A percentile compares a stretch with the other conserved stretches of the same genome.
Evolutionary conservation across 2,888 invertebrate species (phyloP).

Genomic region (Microctonus hyperodae): DNA sequence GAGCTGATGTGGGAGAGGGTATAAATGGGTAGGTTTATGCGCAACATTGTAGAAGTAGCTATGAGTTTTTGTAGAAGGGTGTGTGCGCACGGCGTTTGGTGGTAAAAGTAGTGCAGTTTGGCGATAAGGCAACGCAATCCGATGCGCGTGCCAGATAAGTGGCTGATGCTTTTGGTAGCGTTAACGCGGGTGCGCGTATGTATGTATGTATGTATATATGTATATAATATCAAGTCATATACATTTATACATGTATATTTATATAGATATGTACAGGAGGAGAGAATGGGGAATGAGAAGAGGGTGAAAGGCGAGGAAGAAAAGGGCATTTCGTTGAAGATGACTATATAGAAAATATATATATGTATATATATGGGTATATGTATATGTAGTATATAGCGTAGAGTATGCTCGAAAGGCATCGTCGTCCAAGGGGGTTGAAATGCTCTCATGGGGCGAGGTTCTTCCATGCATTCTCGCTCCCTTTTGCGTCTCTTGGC

Average conservation of each 20-base stretch:
- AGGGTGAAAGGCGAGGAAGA: conserved; percentile 22
- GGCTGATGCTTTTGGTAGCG: conserved; percentile 54
- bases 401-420: no score
- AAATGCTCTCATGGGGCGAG: conserved; percentile 50
- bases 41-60: conserved; percentile 5
- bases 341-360: conserved; percentile 30
- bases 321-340: conserved; percentile 34
- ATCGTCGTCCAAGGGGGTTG: conserved; percentile 41
- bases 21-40: conserved; percentile 33
- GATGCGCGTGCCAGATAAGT: conserved; percentile 65
- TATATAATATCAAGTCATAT: background rate
- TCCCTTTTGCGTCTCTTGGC: conserved; percentile 33
- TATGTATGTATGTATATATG: background rate
- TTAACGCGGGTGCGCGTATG: conserved; percentile 20
- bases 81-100: conserved; percentile 24
- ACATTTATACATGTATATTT: background rate
- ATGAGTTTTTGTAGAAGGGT: conserved; percentile 14
- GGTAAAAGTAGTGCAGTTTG: conserved; percentile 61
- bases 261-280: conserved; percentile 41
- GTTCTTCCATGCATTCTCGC: conserved; percentile 49
- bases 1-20: conserved; percentile 15
- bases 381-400: no score
- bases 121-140: conserved; percentile 63
- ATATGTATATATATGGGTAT: conserved; percentile 5
- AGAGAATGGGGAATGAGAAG: conserved; percentile 38